Conservation (phyloP, 2,797 vertebrate species). For the Poeciliopsis infans region DNA sequence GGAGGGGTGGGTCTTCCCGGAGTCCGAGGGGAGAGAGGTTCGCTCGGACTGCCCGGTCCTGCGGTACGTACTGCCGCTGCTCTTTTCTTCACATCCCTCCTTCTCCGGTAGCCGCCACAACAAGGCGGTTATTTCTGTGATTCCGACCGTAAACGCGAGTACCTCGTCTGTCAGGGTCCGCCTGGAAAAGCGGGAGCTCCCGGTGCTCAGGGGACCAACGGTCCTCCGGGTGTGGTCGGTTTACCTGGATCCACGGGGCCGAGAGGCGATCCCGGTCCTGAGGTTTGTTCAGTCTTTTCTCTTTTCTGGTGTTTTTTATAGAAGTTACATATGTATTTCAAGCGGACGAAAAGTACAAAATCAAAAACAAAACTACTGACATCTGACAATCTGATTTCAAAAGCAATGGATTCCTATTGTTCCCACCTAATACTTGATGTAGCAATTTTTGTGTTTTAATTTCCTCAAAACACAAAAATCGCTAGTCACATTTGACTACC, state of each 20-base stretch:
- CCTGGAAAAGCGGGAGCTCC: slow-evolving; percentile 90
- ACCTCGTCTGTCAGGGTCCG: slow-evolving; percentile 81
- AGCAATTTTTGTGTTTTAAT: too few relatives aligned
- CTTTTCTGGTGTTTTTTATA: not conserved
- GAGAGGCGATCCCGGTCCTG: slow-evolving; percentile 90
- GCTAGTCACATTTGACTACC: too few relatives aligned
- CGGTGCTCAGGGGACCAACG: slow-evolving; percentile 87
- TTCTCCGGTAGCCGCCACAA: not conserved
- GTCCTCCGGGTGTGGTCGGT: slow-evolving; percentile 88
- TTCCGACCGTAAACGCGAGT: not conserved
- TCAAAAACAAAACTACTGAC: too few relatives aligned
- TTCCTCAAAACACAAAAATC: too few relatives aligned
- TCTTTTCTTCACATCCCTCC: not conserved
- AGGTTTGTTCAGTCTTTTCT: slow-evolving; percentile 78
- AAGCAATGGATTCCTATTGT: too few relatives aligned
- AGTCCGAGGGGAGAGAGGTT: slow-evolving; percentile 91
- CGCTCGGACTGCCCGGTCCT: slow-evolving; percentile 90
- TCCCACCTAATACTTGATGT: too few relatives aligned
- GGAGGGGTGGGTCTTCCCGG: slow-evolving; percentile 91
- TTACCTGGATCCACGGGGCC: slow-evolving; percentile 88
- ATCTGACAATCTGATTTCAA: too few relatives aligned
- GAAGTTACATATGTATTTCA: too few relatives aligned
- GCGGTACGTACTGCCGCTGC: slow-evolving; percentile 80
- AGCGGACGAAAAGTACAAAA: too few relatives aligned
- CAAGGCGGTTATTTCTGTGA: not conserved